These are phyloP conservation scores for Drosophila sulfurigaster DNA, from an alignment of 1,140 invertebrate genomes.

Conservation along the genomic window DNA sequence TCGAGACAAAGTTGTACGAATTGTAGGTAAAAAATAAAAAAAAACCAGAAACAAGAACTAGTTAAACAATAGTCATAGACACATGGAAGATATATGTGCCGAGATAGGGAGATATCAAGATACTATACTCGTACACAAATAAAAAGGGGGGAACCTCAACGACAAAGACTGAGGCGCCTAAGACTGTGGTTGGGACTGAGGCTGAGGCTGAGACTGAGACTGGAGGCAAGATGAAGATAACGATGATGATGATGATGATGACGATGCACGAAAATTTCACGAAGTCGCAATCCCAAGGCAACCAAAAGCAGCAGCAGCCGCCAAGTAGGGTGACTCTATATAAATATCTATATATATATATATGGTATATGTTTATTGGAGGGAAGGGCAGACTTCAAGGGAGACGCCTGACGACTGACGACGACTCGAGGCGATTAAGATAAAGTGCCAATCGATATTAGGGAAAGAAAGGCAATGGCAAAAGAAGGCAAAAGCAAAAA, in stretches of 20 bases:
- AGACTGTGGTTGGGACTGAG: slow-evolving; percentile 13
- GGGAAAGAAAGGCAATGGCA: slow-evolving; percentile 71
- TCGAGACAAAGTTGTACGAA: slow-evolving; percentile 1
- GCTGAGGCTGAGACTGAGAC: slow-evolving; percentile 16
- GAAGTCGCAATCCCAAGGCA: slow-evolving; percentile 53
- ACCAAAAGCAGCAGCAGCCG: slow-evolving; percentile 24
- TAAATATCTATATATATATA: background rate
- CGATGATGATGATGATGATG: slow-evolving; percentile 74
- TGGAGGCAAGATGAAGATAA: slow-evolving; percentile 61
- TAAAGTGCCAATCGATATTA: slow-evolving; percentile 83
- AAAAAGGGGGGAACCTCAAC: slow-evolving; percentile 47
- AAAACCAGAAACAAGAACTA: slow-evolving; percentile 21
- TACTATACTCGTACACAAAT: slow-evolving; percentile 59
- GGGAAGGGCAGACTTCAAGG: slow-evolving; percentile 47
- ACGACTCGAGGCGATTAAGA: slow-evolving; percentile 80
- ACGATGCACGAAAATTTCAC: slow-evolving; percentile 75
- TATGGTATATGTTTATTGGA: slow-evolving; percentile 18
- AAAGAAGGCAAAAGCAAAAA: slow-evolving; percentile 11
- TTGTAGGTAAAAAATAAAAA: slow-evolving; percentile 18
- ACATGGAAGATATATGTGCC: slow-evolving; percentile 22
- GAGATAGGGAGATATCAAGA: slow-evolving; percentile 54
- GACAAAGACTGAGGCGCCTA: background rate
- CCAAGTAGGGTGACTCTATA: slow-evolving; percentile 5
- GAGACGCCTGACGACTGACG: slow-evolving; percentile 45
- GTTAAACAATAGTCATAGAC: slow-evolving; percentile 31